Evolutionary conservation across 2,113 vertebrate genomes (phyloP), one percentile per base, ranked within the genome.

Genomic region (Rhineura floridana): DNA sequence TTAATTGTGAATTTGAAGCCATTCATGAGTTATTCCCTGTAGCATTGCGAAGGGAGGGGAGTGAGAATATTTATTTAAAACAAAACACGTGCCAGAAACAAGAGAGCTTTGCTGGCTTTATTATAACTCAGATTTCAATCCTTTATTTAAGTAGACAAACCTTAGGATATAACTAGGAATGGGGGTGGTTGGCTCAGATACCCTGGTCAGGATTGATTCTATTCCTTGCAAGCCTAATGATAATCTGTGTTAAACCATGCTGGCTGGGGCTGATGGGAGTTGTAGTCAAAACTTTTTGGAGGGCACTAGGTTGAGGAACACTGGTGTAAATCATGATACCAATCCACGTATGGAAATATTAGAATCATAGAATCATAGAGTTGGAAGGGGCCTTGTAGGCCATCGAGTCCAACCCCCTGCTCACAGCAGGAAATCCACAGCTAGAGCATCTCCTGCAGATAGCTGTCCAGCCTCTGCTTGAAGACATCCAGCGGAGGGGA

Each of bases 1-100:
- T 88, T 89, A 72, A 69, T 82, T 81, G 2, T 63, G 21, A 28
- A 9, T 50, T 2, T n/a, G 70, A 48, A 94, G 10, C 6, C 88
- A 36, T 48, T 89, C 52, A 88, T 83, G 77, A 84, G 55, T 77
- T 65, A 55, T 65, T 44, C 59, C 69, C 73, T 28, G 8, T n/a
- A 87, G 78, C 52, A 42, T 1, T 70, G 28, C 10, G 50, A 44
- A 10, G 11, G 17, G 3, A 52, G 11, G 19, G 3, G 52, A 59
- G 39, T 13, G 8, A 78, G 19, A 12, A 10, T 9, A 55, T 23
- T 39, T 62, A 12, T 36, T 73, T 86, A 63, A 77, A 77, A 48
- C 10, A 23, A 46, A 15, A 48, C 19, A 52, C 67, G 39, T 67
- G 7, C 19, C 46, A 70, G 82, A 84, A 70, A 36, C 39, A 36